phyloP scores from a whole-genome alignment of 2,113 vertebrate species.

The Protobothrops flavoviridis region DNA sequence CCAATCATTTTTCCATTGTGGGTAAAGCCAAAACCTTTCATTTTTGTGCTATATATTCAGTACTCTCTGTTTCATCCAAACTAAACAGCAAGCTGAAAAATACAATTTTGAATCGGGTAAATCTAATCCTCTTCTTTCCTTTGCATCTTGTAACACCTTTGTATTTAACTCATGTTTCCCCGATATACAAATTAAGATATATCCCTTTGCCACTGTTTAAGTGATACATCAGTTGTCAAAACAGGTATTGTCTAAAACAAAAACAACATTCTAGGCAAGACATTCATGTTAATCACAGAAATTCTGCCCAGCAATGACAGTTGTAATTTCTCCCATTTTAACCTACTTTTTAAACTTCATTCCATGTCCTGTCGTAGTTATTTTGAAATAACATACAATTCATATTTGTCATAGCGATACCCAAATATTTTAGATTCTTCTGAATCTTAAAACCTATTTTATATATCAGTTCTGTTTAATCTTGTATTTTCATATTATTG shows the following conservation, averaged over 20 bases:
- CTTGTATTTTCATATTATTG: neutral
- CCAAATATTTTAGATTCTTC: neutral
- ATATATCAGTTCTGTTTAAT: neutral
- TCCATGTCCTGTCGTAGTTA: neutral
- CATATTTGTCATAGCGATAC: neutral
- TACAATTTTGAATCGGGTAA: neutral
- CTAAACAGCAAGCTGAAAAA: neutral
- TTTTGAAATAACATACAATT: neutral
- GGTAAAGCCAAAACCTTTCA: no score
- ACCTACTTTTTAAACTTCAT: neutral
- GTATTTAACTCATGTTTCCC: neutral
- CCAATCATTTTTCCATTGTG: no score
- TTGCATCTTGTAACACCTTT: neutral
- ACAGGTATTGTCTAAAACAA: neutral
- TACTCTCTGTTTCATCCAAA: neutral
- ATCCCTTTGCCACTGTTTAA: neutral
- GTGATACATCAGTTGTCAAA: neutral
- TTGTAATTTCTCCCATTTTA: neutral
- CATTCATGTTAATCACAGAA: neutral
- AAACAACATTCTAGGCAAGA: neutral
- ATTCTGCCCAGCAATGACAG: neutral
- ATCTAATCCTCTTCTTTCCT: neutral
- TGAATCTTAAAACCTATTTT: neutral
- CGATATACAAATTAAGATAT: neutral
- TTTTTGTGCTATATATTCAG: no score